A percentile compares a stretch with the other conserved stretches of the same genome.
These are phyloP conservation scores for Spea multiplicata DNA, from an alignment of 2,113 vertebrate species.

Conservation along the genomic window DNA sequence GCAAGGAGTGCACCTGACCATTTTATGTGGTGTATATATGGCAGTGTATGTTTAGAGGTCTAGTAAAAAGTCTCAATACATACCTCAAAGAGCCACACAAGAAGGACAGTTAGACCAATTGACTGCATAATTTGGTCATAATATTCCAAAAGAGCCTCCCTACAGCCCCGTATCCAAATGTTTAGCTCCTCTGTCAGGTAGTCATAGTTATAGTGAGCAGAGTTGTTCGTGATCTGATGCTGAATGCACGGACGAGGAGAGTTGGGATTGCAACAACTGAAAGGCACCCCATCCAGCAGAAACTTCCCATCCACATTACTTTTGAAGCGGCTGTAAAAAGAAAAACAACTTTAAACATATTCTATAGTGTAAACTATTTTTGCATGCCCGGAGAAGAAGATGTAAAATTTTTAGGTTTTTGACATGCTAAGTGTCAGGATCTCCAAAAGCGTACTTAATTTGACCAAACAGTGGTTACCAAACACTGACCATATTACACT, in stretches of 20 bases:
- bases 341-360: neutral
- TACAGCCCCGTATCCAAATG: slow-evolving; percentile 78
- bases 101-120: slow-evolving; percentile 72
- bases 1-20: no score
- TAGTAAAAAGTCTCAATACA: neutral
- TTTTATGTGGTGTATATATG: no score
- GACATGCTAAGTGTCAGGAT: no score
- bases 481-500: no score
- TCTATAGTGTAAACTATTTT: no score
- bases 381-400: no score
- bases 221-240: slow-evolving; percentile 79
- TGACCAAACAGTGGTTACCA: no score
- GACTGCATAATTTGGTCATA: slow-evolving; percentile 76
- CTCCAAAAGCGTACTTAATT: no score
- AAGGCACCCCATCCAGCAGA: slow-evolving; percentile 77
- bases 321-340: slow-evolving; percentile 69
- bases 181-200: slow-evolving; percentile 77
- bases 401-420: no score
- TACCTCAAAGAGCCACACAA: slow-evolving; percentile 86
- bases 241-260: slow-evolving; percentile 84
- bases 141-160: slow-evolving; percentile 76
- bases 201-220: slow-evolving; percentile 81
- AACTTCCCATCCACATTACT: slow-evolving; percentile 80
- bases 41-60: no score
- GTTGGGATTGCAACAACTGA: slow-evolving; percentile 82